Conservation (phyloP, 2,888 invertebrate species). For the Drepanosiphum platanoidis region DNA sequence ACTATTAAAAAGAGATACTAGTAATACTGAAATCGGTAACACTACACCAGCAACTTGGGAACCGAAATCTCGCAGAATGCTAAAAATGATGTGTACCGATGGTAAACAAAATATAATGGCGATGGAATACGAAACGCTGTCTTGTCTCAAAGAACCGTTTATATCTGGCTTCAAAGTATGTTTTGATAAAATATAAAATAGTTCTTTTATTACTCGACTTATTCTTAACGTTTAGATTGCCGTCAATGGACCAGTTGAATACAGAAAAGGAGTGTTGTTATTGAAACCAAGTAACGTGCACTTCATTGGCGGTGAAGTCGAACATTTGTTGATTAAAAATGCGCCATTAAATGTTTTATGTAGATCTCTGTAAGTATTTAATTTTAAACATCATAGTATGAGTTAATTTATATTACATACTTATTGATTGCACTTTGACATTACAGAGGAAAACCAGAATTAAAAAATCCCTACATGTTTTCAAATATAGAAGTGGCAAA, state of each 20-base stretch:
- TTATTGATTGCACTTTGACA: not conserved
- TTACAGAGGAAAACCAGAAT: conserved; percentile 43
- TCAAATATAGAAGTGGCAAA: conserved; percentile 51
- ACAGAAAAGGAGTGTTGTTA: conserved; percentile 69
- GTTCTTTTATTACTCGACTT: not conserved
- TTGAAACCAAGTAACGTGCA: conserved; percentile 68
- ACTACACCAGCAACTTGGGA: conserved; percentile 63
- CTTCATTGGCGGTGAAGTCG: conserved; percentile 70
- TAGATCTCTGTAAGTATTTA: conserved; percentile 65
- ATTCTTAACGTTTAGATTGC: conserved; percentile 68
- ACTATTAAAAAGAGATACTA: conserved; percentile 63
- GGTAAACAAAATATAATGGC: conserved; percentile 64
- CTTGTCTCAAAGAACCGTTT: conserved; percentile 64
- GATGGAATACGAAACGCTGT: conserved; percentile 65
- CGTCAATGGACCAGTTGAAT: conserved; percentile 68
- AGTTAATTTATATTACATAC: not conserved
- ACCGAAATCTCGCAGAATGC: conserved; percentile 63
- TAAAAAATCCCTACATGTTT: conserved; percentile 53
- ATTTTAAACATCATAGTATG: not conserved
- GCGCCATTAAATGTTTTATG: conserved; percentile 67
- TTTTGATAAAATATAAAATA: conserved; percentile 13
- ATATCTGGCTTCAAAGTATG: conserved; percentile 66
- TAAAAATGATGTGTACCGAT: conserved; percentile 65
- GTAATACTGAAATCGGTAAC: conserved; percentile 63
- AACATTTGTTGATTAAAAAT: conserved; percentile 66